Conservation (phyloP, 2,113 vertebrate genomes). For the Macquaria australasica region DNA sequence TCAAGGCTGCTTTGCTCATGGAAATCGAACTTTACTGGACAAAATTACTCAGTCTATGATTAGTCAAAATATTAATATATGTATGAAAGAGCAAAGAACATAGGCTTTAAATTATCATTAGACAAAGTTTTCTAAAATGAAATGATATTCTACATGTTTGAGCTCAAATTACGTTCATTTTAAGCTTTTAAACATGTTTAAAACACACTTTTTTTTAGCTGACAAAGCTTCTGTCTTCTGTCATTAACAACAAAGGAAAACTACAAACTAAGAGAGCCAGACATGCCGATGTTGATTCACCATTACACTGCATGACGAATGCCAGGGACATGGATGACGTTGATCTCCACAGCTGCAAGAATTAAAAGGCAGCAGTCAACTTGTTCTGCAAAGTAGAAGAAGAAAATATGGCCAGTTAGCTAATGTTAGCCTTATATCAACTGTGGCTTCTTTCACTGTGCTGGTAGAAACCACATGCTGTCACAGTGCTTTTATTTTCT, state of each 20-base stretch:
- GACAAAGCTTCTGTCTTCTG: neutral
- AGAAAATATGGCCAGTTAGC: constrained; percentile 2
- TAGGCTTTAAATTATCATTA: neutral
- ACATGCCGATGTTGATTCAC: constrained; percentile 34
- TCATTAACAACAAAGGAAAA: constrained; percentile 9
- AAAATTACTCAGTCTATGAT: neutral
- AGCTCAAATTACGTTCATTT: neutral
- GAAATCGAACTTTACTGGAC: neutral
- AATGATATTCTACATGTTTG: neutral
- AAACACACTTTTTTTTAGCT: neutral
- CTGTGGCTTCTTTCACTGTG: neutral
- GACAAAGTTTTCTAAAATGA: neutral
- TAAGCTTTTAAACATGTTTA: neutral
- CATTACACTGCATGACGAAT: neutral
- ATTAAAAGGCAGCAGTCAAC: neutral
- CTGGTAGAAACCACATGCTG: neutral
- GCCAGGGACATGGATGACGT: constrained; percentile 12
- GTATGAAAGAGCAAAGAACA: neutral
- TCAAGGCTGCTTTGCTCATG: neutral
- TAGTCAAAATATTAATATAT: neutral
- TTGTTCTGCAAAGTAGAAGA: neutral
- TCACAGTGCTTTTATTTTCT: constrained; percentile 19
- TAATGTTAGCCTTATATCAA: neutral
- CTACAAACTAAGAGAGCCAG: constrained; percentile 19
- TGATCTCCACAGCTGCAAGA: constrained; percentile 23